phyloP scores from a whole-genome alignment of 1,140 invertebrate species.

The Aphelenchoides avenae region DNA sequence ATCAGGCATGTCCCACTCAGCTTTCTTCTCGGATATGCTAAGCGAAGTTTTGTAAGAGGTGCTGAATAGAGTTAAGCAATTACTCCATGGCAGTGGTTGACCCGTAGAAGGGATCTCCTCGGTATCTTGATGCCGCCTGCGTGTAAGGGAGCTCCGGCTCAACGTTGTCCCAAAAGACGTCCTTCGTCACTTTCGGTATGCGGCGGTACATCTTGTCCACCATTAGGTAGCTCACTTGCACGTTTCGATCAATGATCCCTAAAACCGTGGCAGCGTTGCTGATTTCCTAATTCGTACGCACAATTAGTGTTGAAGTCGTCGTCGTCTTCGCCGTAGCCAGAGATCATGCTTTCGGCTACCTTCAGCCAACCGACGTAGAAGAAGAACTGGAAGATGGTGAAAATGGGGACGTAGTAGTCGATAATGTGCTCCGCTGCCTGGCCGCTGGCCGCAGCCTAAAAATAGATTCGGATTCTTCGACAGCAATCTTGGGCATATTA shows the following conservation, averaged over 20 bases:
- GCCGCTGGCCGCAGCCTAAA: too few species aligned
- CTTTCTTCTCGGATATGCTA: slow-evolving; percentile 25
- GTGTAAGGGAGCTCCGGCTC: slow-evolving; percentile 35
- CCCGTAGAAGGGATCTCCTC: slow-evolving; percentile 34
- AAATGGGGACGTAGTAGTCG: slow-evolving; percentile 1
- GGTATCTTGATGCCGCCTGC: slow-evolving; percentile 24
- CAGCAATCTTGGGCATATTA: too few species aligned
- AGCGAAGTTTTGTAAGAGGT: too few species aligned
- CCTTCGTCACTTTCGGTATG: slow-evolving; percentile 20
- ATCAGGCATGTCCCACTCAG: slow-evolving; percentile 35
- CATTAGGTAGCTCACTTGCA: slow-evolving; percentile 63
- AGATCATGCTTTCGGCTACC: slow-evolving; percentile 3
- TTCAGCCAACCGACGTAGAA: slow-evolving; percentile 11
- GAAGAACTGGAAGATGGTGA: slow-evolving; percentile 7
- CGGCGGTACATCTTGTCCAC: slow-evolving; percentile 37
- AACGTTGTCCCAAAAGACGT: slow-evolving; percentile 23
- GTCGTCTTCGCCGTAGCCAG: slow-evolving; percentile 87
- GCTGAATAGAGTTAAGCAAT: too few species aligned
- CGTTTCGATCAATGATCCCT: slow-evolving; percentile 69
- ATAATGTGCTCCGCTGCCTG: slow-evolving; percentile 2
- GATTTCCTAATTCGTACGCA: slow-evolving; percentile 1
- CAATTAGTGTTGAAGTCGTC: slow-evolving; percentile 81
- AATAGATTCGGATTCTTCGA: too few species aligned
- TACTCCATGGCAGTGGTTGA: slow-evolving; percentile 35
- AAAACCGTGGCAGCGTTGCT: slow-evolving; percentile 14